Base-by-base conservation (phyloP, 2,113 vertebrate species). In the Urocynchramus pylzowi region DNA sequence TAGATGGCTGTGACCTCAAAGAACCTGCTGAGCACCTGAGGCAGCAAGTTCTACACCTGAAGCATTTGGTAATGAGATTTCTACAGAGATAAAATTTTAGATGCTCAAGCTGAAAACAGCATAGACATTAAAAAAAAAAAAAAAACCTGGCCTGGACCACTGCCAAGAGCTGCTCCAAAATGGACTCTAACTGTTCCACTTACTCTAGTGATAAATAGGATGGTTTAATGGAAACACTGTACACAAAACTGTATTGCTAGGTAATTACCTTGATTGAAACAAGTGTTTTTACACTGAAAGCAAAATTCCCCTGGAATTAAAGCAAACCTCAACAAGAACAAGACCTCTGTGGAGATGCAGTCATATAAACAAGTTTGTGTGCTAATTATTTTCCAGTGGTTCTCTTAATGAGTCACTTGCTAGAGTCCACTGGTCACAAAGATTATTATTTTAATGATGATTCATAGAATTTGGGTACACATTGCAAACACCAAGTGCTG, bases 221-320 rank as follows among this genome's bases (percentile, higher is more conserved):
- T 60, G 35, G 49, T 92, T 95, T 95, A 92, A 84, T 84, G 80
- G 89, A 87, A 94, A n/a, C 89, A 76, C 74, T 89, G 74, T 65
- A 89, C 85, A 89, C 93, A 96, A 93, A 95, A 94, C 80, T 89
- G 76, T 65, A 68, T 53, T 71, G 80, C 80, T 94, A 94, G 90
- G 90, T 96, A 94, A 97, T 96, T 96, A 95, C 69, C 73, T 90
- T 94, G 88, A 96, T 92, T 94, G 83, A 96, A 93, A 94, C 95
- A 95, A 96, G 95, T 91, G 88, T 68, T 93, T 90, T 82, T 85
- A 84, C 81, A 65, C 76, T 82, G 86, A 94, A 92, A 94, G 77
- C 79, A 95, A 67, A 94, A 96, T 93, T 90, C 89, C 94, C 86
- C 37, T 79, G 86, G 83, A 96, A 77, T 84, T 94, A 94, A 96